These are phyloP conservation scores for Halictus ligatus DNA, from an alignment of 2,888 invertebrate genomes.

Conservation along the genomic window DNA sequence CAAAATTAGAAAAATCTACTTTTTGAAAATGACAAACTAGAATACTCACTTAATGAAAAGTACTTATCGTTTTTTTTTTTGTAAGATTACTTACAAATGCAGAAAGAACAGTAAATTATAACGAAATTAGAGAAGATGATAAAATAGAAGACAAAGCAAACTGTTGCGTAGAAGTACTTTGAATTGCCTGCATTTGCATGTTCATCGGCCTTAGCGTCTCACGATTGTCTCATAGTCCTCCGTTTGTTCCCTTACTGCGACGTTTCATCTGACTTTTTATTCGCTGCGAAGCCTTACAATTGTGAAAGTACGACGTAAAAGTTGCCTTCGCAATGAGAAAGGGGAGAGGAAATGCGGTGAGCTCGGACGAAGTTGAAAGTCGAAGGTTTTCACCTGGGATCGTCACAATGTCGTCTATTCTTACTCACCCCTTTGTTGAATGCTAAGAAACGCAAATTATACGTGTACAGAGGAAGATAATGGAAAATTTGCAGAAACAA, in stretches of 20 bases:
- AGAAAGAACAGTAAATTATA: neutral
- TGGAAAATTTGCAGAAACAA: neutral
- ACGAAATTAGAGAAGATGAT: neutral
- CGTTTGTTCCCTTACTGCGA: slow-evolving; percentile 2
- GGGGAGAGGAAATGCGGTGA: slow-evolving; percentile 1
- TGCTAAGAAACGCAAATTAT: neutral
- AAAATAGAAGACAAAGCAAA: slow-evolving; percentile 11
- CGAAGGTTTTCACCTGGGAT: slow-evolving; percentile 22
- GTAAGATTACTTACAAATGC: neutral
- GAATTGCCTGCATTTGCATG: slow-evolving; percentile 21
- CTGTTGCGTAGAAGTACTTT: neutral
- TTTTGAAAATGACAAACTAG: no score
- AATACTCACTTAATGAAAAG: no score
- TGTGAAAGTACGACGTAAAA: slow-evolving; percentile 6
- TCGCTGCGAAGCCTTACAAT: neutral
- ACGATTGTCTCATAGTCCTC: slow-evolving; percentile 21
- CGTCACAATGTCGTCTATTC: slow-evolving; percentile 4
- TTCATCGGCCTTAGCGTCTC: neutral
- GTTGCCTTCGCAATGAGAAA: slow-evolving; percentile 20
- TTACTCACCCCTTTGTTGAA: neutral
- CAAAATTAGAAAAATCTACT: no score
- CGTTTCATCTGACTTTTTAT: slow-evolving; percentile 23
- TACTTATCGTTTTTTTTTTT: neutral
- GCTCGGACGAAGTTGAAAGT: slow-evolving; percentile 18
- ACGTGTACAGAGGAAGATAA: neutral